phyloP scores from a whole-genome alignment of 2,888 invertebrate species.

The Gerris lacustris region DNA sequence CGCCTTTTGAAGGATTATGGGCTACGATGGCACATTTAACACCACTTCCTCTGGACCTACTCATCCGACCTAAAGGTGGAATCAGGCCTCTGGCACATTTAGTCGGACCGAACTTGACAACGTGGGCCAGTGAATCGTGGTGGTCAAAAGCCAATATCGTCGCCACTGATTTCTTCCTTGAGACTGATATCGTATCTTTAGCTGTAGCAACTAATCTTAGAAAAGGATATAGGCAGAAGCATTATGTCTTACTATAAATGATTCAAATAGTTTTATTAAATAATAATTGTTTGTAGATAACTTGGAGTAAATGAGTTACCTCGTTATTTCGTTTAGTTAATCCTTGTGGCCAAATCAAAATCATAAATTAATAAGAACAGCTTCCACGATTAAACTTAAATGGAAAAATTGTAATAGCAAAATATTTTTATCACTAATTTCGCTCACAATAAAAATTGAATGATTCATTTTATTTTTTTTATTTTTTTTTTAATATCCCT shows the following conservation, averaged over 20 bases:
- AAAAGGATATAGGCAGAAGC: conserved; percentile 24
- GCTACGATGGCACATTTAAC: conserved; percentile 44
- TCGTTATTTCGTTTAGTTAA: no score
- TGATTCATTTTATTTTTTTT: no score
- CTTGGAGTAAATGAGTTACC: no score
- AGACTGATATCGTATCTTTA: conserved; percentile 41
- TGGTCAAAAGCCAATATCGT: conserved; percentile 40
- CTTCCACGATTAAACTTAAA: no score
- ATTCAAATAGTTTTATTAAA: no score
- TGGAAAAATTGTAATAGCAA: no score
- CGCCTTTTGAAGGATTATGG: conserved; percentile 31
- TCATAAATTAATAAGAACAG: no score
- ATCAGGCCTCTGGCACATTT: conserved; percentile 27
- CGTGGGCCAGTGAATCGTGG: conserved; percentile 38
- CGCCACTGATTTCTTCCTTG: conserved; percentile 42
- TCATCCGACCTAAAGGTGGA: conserved; percentile 27
- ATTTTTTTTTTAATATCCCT: no score
- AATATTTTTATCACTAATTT: no score
- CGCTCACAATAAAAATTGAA: no score
- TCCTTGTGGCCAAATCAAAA: no score
- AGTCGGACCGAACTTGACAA: conserved; percentile 38
- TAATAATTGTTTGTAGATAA: no score
- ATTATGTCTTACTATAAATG: conserved; percentile 14
- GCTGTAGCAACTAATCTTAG: conserved; percentile 38
- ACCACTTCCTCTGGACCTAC: conserved; percentile 38